Conservation (phyloP, 2,888 invertebrate genomes). For the Peribatodes rhomboidaria region DNA sequence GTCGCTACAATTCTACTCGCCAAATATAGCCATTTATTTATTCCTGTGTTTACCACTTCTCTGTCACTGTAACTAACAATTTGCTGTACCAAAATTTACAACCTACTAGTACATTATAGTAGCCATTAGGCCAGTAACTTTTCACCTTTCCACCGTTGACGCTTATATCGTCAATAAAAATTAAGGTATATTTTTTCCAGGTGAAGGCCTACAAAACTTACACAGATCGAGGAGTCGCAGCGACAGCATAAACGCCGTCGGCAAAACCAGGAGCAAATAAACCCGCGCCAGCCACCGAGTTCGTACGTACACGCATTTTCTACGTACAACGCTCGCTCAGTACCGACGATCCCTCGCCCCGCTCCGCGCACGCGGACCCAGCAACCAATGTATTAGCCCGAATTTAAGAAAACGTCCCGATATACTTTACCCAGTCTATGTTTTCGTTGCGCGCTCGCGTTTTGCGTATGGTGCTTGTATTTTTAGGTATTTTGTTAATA, state of each 20-base stretch:
- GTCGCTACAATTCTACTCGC: no score
- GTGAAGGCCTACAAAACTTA: slow-evolving; percentile 89
- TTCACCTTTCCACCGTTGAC: not conserved
- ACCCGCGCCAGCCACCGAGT: slow-evolving; percentile 41
- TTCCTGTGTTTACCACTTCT: no score
- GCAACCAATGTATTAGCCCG: slow-evolving; percentile 69
- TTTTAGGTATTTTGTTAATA: slow-evolving; percentile 59
- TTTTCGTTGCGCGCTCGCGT: slow-evolving; percentile 76
- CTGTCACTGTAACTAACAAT: no score
- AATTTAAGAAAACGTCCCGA: slow-evolving; percentile 70
- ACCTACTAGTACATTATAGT: not conserved
- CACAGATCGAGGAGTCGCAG: slow-evolving; percentile 94
- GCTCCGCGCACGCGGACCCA: slow-evolving; percentile 52
- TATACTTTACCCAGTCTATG: slow-evolving; percentile 30
- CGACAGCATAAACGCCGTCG: slow-evolving; percentile 92
- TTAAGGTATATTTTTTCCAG: slow-evolving; percentile 70
- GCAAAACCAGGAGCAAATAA: slow-evolving; percentile 84
- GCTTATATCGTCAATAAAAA: not conserved
- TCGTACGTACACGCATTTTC: slow-evolving; percentile 39
- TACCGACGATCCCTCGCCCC: slow-evolving; percentile 47
- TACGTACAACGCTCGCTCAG: slow-evolving; percentile 55
- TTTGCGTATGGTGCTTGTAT: slow-evolving; percentile 79
- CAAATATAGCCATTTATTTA: no score
- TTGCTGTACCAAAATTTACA: no score
- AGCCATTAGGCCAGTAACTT: not conserved